These are phyloP conservation scores for Cydia amplana DNA, from an alignment of 1,140 invertebrate genomes.

Conservation along the genomic window DNA sequence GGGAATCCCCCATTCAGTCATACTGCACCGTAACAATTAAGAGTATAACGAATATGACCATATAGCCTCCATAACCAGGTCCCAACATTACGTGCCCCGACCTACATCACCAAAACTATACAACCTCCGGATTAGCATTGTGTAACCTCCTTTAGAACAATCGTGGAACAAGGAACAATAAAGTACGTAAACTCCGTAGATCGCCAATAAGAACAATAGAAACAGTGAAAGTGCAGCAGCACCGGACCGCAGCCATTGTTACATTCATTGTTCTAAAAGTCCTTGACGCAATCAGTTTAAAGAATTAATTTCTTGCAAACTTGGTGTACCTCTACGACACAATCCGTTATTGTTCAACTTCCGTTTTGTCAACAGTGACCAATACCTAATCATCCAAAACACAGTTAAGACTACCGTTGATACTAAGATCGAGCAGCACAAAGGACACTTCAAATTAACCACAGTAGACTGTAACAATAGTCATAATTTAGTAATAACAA, in stretches of 20 bases:
- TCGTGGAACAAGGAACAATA: slow-evolving; percentile 47
- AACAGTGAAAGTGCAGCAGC: slow-evolving; percentile 67
- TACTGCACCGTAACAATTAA: neutral
- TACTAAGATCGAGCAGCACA: slow-evolving; percentile 18
- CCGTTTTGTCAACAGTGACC: slow-evolving; percentile 18
- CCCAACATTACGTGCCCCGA: slow-evolving; percentile 35
- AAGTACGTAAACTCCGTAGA: slow-evolving; percentile 48
- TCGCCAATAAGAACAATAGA: slow-evolving; percentile 67
- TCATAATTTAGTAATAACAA: no score
- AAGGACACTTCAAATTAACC: no score
- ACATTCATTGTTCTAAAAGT: slow-evolving; percentile 67
- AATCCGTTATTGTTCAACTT: slow-evolving; percentile 29
- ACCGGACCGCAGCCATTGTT: slow-evolving; percentile 66
- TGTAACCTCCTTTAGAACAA: slow-evolving; percentile 45
- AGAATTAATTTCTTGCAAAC: slow-evolving; percentile 29
- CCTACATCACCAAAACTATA: slow-evolving; percentile 39
- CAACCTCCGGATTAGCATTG: slow-evolving; percentile 42
- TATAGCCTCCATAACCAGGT: slow-evolving; percentile 14
- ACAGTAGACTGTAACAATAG: no score
- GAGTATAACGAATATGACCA: slow-evolving; percentile 1
- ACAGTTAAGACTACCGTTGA: neutral
- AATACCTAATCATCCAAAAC: neutral
- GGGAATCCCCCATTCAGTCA: neutral
- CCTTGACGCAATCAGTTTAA: slow-evolving; percentile 66
- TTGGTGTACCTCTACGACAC: slow-evolving; percentile 8